Evolutionary conservation across 2,797 vertebrate genomes (phyloP).

Genomic region (Bovichtus variegatus): DNA sequence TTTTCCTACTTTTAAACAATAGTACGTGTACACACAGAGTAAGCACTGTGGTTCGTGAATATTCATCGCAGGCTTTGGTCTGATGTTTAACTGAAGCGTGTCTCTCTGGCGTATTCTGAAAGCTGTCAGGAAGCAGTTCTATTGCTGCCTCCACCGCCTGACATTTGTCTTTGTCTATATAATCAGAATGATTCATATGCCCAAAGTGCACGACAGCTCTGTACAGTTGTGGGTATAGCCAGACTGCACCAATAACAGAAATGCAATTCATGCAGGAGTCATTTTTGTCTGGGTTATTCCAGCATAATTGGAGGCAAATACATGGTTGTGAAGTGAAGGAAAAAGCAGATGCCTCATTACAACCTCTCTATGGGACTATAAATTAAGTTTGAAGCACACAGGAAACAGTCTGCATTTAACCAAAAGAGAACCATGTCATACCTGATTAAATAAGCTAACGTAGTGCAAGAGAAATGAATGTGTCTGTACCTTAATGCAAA

Average conservation of each 20-base stretch:
- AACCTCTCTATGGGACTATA: constrained; percentile 20
- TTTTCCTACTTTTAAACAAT: neutral
- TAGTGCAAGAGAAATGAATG: neutral
- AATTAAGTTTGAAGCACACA: constrained; percentile 39
- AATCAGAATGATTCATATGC: constrained; percentile 16
- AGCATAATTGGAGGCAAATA: constrained; percentile 34
- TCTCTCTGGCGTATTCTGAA: neutral
- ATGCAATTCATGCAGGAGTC: neutral
- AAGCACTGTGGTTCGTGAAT: neutral
- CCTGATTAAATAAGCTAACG: constrained; percentile 2
- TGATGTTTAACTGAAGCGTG: neutral
- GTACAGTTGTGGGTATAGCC: neutral
- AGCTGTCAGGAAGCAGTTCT: neutral
- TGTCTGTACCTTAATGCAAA: neutral
- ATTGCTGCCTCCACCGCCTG: neutral
- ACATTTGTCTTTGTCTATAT: neutral
- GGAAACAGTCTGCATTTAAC: constrained; percentile 17
- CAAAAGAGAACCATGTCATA: constrained; percentile 5
- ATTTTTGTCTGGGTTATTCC: constrained; percentile 1
- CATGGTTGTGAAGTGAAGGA: constrained; percentile 22
- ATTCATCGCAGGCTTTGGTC: neutral
- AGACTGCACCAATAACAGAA: neutral
- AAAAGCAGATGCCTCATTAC: constrained; percentile 39
- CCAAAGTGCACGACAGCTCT: neutral
- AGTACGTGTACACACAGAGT: neutral